phyloP scores from a whole-genome alignment of 2,113 vertebrate genomes.

The Speoplatyrhinus poulsoni region DNA sequence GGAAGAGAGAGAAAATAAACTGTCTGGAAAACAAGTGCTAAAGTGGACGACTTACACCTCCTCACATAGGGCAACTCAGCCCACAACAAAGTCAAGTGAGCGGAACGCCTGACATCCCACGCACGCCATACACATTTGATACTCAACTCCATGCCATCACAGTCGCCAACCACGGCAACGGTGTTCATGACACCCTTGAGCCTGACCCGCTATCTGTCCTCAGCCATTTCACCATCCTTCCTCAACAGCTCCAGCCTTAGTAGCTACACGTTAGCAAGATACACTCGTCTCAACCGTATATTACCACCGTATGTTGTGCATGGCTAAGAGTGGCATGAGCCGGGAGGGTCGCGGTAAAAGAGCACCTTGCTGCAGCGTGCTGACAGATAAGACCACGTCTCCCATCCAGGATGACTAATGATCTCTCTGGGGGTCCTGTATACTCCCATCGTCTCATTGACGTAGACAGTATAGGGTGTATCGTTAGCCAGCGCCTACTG shows the following conservation, averaged over 20 bases:
- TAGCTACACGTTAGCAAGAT: constrained; percentile 17
- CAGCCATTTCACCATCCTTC: constrained; percentile 35
- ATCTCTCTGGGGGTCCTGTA: constrained; percentile 25
- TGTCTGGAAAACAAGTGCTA: constrained; percentile 20
- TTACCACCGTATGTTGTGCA: constrained; percentile 29
- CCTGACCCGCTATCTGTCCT: constrained; percentile 33
- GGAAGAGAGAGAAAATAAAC: background rate
- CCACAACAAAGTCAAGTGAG: constrained; percentile 51
- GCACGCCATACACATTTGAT: constrained; percentile 1
- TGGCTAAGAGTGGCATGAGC: constrained; percentile 23
- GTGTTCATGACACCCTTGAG: constrained; percentile 25
- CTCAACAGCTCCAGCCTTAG: background rate
- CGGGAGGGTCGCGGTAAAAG: constrained; percentile 23
- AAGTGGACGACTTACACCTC: constrained; percentile 47
- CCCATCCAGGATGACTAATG: constrained; percentile 33
- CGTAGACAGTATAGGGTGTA: constrained; percentile 6
- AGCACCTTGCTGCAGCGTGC: constrained; percentile 20
- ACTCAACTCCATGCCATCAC: constrained; percentile 42
- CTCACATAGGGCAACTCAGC: constrained; percentile 10
- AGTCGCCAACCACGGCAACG: constrained; percentile 17
- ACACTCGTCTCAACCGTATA: constrained; percentile 22
- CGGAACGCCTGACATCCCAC: constrained; percentile 41
- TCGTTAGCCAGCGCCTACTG: background rate
- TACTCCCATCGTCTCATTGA: constrained; percentile 1
- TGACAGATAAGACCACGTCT: constrained; percentile 49